These are phyloP conservation scores for Callyntrura guangdongensis DNA, from an alignment of 2,888 invertebrate genomes.

Conservation along the genomic window DNA sequence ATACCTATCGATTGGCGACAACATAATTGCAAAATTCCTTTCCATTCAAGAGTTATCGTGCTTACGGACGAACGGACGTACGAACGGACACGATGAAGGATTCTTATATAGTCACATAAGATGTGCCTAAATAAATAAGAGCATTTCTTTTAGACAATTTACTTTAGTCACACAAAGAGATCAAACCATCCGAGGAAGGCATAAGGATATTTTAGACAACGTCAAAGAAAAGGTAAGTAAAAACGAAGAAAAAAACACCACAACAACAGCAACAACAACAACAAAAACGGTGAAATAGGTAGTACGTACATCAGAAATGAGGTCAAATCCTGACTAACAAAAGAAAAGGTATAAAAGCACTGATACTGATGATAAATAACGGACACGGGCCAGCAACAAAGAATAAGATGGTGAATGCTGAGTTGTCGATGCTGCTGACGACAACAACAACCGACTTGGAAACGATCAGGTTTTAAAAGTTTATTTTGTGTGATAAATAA, in stretches of 20 bases:
- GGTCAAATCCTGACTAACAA: constrained; percentile 47
- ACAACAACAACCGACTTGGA: too few relatives aligned
- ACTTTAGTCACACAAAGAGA: neutral
- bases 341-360: constrained; percentile 17
- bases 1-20: too few relatives aligned
- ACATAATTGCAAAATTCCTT: too few relatives aligned
- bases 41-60: too few relatives aligned
- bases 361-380: constrained; percentile 39
- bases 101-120: too few relatives aligned
- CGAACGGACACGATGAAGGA: too few relatives aligned
- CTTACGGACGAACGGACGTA: too few relatives aligned
- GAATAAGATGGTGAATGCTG: constrained; percentile 1
- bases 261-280: neutral
- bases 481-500: too few relatives aligned
- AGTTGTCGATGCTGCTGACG: too few relatives aligned
- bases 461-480: neutral
- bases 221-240: neutral
- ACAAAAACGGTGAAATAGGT: constrained; percentile 7
- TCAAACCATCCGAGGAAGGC: too few relatives aligned
- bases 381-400: constrained; percentile 2
- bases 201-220: neutral
- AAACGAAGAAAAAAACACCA: neutral
- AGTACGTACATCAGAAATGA: constrained; percentile 24
- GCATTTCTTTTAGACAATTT: neutral
- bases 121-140: too few relatives aligned